Percentiles rank a stretch among this genome's conserved stretches.
Evolutionary conservation across 2,888 invertebrate genomes (phyloP).

Genomic region (Agriopis aurantiaria): DNA sequence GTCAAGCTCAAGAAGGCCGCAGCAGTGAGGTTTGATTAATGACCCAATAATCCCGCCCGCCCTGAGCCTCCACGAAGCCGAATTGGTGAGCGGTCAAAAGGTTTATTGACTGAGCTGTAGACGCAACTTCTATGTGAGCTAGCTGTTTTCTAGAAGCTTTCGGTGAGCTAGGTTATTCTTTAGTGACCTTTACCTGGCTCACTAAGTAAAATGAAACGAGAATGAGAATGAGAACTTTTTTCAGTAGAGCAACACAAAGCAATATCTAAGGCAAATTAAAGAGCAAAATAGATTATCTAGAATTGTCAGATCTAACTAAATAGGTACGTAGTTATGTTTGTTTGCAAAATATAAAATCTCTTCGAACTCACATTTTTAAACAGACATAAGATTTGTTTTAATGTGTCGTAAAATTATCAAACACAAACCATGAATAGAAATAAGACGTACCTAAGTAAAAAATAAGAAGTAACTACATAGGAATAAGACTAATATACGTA

Average conservation of each 20-base stretch:
- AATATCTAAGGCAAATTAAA: background rate
- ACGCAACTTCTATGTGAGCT: conserved; percentile 53
- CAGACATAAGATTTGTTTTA: background rate
- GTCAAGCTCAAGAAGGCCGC: conserved; percentile 46
- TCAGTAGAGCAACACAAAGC: background rate
- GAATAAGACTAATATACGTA: background rate
- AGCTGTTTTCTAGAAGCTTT: conserved; percentile 3
- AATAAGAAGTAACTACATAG: too few species aligned
- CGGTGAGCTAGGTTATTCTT: background rate
- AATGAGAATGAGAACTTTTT: background rate
- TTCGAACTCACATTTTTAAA: too few species aligned
- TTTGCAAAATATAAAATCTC: too few species aligned
- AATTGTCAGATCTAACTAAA: background rate
- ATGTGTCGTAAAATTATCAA: too few species aligned
- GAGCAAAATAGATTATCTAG: background rate
- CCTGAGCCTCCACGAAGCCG: conserved; percentile 84
- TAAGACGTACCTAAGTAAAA: too few species aligned
- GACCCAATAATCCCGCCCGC: conserved; percentile 83
- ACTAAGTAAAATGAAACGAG: background rate
- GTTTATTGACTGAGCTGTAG: conserved; percentile 80
- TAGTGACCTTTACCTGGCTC: background rate
- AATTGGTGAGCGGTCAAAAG: conserved; percentile 85
- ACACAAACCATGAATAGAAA: too few species aligned
- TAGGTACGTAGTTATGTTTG: too few species aligned
- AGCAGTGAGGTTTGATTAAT: conserved; percentile 80